These are phyloP conservation scores for Drosophila pectinifera DNA, from an alignment of 1,140 invertebrate species.

Conservation along the genomic window DNA sequence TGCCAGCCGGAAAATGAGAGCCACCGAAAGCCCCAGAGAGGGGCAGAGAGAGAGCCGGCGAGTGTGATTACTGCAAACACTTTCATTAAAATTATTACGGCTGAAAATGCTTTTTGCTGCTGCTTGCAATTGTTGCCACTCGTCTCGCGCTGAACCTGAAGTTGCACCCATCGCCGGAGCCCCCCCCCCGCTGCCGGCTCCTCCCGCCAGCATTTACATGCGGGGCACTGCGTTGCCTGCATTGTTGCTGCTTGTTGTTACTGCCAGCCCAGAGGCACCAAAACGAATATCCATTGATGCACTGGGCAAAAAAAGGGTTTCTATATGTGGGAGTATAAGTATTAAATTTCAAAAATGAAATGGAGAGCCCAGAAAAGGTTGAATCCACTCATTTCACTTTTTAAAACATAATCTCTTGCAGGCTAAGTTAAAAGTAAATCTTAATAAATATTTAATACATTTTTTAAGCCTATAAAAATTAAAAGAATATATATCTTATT, in stretches of 20 bases:
- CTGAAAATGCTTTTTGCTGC: constrained; percentile 80
- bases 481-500: too few species aligned
- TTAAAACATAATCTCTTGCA: too few species aligned
- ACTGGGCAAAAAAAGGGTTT: constrained; percentile 6
- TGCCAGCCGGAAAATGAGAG: constrained; percentile 12
- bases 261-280: constrained; percentile 71
- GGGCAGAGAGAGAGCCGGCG: neutral
- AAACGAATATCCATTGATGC: constrained; percentile 55
- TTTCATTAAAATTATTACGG: constrained; percentile 84
- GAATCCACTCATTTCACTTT: neutral
- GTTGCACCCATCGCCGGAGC: constrained; percentile 37
- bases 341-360: neutral
- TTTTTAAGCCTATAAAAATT: too few species aligned
- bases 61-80: constrained; percentile 78
- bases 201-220: constrained; percentile 56
- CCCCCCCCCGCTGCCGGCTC: neutral
- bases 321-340: neutral
- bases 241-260: constrained; percentile 41
- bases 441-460: too few species aligned
- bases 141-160: constrained; percentile 60
- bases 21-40: constrained; percentile 17
- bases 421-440: too few species aligned
- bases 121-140: constrained; percentile 75
- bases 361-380: neutral
- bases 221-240: constrained; percentile 49